Conservation (phyloP, 2,888 invertebrate genomes). For the Nezara viridula region DNA sequence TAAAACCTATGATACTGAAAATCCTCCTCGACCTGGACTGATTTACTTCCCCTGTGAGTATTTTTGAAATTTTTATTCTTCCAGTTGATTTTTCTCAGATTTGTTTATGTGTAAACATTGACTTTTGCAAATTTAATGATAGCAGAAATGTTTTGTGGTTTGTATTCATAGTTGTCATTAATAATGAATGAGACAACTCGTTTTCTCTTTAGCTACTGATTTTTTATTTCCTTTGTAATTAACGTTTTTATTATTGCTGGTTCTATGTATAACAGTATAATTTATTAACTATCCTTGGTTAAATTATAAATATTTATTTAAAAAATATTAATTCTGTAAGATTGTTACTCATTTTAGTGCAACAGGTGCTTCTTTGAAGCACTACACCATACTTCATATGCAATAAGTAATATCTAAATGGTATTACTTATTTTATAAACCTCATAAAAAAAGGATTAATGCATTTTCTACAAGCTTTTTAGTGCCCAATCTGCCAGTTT, state of each 20-base stretch:
- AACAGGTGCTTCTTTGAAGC: background rate
- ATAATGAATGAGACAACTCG: background rate
- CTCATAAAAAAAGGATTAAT: background rate
- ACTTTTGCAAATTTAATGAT: background rate
- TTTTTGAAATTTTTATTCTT: background rate
- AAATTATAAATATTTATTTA: background rate
- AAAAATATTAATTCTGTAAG: background rate
- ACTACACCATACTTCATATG: background rate
- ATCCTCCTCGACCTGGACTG: background rate
- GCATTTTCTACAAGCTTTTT: background rate
- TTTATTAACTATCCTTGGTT: background rate
- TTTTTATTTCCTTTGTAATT: background rate
- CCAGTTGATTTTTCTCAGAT: background rate
- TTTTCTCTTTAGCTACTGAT: background rate
- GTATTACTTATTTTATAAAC: background rate
- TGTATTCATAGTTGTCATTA: background rate
- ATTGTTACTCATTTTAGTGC: background rate
- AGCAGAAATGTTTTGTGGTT: background rate
- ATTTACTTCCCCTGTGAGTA: conserved; percentile 39
- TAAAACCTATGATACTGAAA: conserved; percentile 27
- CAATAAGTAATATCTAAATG: background rate
- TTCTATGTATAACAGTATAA: background rate
- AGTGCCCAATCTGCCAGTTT: background rate
- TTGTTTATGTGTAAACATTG: background rate
- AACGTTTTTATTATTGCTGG: background rate